These are phyloP conservation scores for Nymphalis polychloros DNA, from an alignment of 2,888 invertebrate genomes.

Conservation along the genomic window DNA sequence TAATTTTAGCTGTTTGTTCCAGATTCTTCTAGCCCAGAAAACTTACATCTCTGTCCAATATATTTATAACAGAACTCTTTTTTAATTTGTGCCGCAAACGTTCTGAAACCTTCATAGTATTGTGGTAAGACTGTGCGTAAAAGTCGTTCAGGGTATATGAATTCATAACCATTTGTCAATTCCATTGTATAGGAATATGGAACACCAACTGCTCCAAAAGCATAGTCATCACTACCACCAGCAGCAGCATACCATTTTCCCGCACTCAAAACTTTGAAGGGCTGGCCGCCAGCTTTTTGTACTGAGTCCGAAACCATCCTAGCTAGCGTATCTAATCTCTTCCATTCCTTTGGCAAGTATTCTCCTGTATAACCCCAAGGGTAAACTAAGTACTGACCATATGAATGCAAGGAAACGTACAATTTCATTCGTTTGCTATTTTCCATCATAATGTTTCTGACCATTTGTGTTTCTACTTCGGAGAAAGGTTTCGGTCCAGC, in stretches of 20 bases:
- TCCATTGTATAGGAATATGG: conserved; percentile 84
- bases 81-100: conserved; percentile 57
- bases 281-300: conserved; percentile 63
- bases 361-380: conserved; percentile 84
- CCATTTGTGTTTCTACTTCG: conserved; percentile 81
- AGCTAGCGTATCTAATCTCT: conserved; percentile 68
- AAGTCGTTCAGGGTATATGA: conserved; percentile 83
- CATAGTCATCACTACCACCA: conserved; percentile 84
- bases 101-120: conserved; percentile 67
- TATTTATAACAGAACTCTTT: conserved; percentile 51
- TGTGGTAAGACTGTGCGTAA: conserved; percentile 58
- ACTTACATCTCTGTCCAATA: neutral
- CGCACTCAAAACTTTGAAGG: conserved; percentile 73
- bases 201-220: conserved; percentile 77
- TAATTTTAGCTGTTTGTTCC: conserved; percentile 13
- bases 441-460: conserved; percentile 78
- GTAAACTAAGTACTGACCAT: conserved; percentile 83
- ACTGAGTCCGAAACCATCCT: conserved; percentile 67
- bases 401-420: conserved; percentile 86
- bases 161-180: conserved; percentile 82
- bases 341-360: conserved; percentile 72
- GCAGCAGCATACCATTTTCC: conserved; percentile 83
- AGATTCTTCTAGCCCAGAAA: neutral
- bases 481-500: conserved; percentile 83
- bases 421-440: conserved; percentile 79